Evolutionary conservation across 2,797 vertebrate genomes (phyloP).

Genomic region (Balearica regulorum): DNA sequence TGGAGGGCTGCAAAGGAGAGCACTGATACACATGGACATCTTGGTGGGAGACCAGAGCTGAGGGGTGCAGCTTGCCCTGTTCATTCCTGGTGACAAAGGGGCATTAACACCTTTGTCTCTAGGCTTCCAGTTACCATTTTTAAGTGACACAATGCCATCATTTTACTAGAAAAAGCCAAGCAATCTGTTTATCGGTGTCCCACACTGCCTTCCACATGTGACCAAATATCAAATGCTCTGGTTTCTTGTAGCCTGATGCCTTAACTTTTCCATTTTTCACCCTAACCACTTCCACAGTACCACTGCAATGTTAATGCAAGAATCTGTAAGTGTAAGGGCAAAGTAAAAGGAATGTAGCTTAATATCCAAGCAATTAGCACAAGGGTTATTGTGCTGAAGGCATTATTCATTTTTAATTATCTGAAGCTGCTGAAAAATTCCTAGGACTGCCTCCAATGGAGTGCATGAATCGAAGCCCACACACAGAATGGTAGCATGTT

Average conservation of each 20-base stretch:
- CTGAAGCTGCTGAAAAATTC: conserved; percentile 55
- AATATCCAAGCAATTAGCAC: conserved; percentile 45
- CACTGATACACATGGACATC: rapidly evolving
- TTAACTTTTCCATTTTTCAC: neutral
- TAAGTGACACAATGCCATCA: rapidly evolving
- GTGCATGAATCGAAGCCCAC: conserved; percentile 37
- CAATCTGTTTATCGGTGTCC: neutral
- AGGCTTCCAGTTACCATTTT: neutral
- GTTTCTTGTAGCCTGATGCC: neutral
- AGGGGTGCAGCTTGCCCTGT: neutral
- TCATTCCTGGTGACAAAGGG: neutral
- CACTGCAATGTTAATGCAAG: neutral
- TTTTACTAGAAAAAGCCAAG: neutral
- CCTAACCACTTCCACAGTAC: neutral
- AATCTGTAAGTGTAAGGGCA: neutral
- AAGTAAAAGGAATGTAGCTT: conserved; percentile 46
- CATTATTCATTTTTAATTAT: conserved; percentile 54
- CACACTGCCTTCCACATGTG: neutral
- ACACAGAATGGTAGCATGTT: conserved; percentile 13
- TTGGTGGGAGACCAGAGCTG: neutral
- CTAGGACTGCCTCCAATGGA: conserved; percentile 40
- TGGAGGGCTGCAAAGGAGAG: neutral
- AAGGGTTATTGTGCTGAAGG: conserved; percentile 55
- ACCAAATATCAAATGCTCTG: neutral
- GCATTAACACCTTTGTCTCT: neutral